phyloP scores from a whole-genome alignment of 2,888 invertebrate species.

The Rhagonycha fulva region DNA sequence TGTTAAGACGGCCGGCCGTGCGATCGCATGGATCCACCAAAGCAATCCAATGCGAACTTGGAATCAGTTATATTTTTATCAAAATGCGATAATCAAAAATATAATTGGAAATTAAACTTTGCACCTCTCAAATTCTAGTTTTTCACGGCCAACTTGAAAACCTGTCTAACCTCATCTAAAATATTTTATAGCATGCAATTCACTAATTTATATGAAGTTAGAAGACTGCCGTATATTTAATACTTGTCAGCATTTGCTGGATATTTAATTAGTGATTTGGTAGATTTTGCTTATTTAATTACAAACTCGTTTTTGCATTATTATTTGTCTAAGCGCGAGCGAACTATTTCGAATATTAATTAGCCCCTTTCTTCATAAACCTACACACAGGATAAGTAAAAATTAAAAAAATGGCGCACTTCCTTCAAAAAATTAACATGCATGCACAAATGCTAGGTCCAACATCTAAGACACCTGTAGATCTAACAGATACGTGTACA shows the following conservation, averaged over 20 bases:
- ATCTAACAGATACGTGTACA: conserved; percentile 11
- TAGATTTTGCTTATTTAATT: conserved; percentile 17
- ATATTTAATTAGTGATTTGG: conserved; percentile 14
- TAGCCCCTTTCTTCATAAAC: background rate
- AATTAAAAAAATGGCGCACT: conserved; percentile 5
- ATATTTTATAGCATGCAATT: conserved; percentile 29
- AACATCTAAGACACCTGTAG: conserved; percentile 26
- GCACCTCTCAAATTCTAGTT: conserved; percentile 23
- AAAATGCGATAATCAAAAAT: conserved; percentile 14
- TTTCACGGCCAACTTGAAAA: conserved; percentile 28
- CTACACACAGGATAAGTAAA: background rate
- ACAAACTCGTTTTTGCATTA: conserved; percentile 3
- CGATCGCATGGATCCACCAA: background rate
- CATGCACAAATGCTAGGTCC: conserved; percentile 9
- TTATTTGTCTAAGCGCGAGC: conserved; percentile 7
- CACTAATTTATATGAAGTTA: conserved; percentile 22
- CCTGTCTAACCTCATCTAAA: conserved; percentile 30
- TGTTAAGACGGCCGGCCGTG: background rate
- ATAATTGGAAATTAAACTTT: conserved; percentile 20
- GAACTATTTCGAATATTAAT: background rate
- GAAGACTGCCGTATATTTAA: conserved; percentile 11
- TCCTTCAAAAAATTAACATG: conserved; percentile 2
- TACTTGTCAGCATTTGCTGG: conserved; percentile 8
- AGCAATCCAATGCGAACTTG: background rate
- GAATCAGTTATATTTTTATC: background rate